Base-by-base conservation (phyloP, 2,888 invertebrate genomes). In the Agonopterix arenella region DNA sequence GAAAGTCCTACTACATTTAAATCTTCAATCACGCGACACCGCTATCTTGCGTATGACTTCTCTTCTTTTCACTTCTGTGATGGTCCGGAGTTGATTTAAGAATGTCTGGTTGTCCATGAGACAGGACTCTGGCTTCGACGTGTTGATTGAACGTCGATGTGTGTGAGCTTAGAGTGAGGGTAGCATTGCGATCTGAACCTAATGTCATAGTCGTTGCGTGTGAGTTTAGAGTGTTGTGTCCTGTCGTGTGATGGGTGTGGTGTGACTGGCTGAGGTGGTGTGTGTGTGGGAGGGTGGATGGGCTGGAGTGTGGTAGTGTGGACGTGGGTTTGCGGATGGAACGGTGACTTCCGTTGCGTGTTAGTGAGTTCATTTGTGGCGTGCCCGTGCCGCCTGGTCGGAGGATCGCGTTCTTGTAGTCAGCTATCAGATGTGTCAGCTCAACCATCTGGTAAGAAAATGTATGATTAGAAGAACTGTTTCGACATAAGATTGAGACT, bases 361-460 rank as follows among this genome's bases (percentile, higher is more conserved):
- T 94, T 8, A 96, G 88, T 0, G 95, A 94, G 70, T 93, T 94
- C 91, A 95, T 92, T 60, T 93, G 93, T 0, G 96, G 96, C 0
- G 96, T 95, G 5, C 94, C 94, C 0, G 94, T 92, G 52, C 91
- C 85, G 43, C 93, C 92, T 50, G 93, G 93, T 38, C 94, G 94
- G 0, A 94, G 93, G 60, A 96, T 77, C 0, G 96, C 95, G 86
- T 97, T 97, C 93, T 97, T 97, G 80, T 97, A 97, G 84, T 97
- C 97, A 18, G 97, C 97, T 70, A 97, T 97, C 28, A 97, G 90
- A 56, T 97, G 90, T 0, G 97, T 97, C 52, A 97, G 92, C 89
- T 97, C 97, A 50, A 95, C 91, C 81, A 97, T 97, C 94, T 94
- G 82, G 2, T 52, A 61, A 11, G n/a, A 40, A 28, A 28, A 28